phyloP scores from a whole-genome alignment of 1,140 invertebrate genomes.

The Lysiphlebus fabarum region DNA sequence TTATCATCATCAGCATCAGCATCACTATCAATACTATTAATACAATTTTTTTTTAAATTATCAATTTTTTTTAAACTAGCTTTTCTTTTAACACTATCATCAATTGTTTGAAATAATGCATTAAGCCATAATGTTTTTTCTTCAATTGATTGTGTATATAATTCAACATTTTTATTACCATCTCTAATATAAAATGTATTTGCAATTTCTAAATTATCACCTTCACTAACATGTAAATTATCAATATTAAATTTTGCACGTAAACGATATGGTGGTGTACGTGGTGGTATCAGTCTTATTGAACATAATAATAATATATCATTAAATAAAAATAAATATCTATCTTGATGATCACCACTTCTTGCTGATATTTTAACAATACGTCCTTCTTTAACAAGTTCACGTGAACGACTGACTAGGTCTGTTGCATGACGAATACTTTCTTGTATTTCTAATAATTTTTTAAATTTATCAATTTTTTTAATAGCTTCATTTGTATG shows the following conservation, averaged over 20 bases:
- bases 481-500: slow-evolving; percentile 74
- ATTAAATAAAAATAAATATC: slow-evolving; percentile 71
- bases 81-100: slow-evolving; percentile 58
- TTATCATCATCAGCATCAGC: no score
- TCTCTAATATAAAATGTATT: slow-evolving; percentile 69
- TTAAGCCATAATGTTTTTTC: slow-evolving; percentile 70
- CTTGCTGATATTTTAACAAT: slow-evolving; percentile 65
- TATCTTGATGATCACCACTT: slow-evolving; percentile 64
- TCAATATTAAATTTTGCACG: slow-evolving; percentile 61
- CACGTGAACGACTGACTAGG: slow-evolving; percentile 67
- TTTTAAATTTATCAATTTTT: slow-evolving; percentile 53
- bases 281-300: slow-evolving; percentile 56
- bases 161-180: slow-evolving; percentile 50
- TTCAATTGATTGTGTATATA: slow-evolving; percentile 48
- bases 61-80: slow-evolving; percentile 55
- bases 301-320: slow-evolving; percentile 65
- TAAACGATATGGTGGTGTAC: slow-evolving; percentile 52
- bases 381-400: slow-evolving; percentile 68
- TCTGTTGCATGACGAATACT: slow-evolving; percentile 60
- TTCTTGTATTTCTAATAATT: slow-evolving; percentile 53
- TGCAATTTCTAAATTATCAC: slow-evolving; percentile 61
- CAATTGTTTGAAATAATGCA: slow-evolving; percentile 63
- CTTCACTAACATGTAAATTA: slow-evolving; percentile 63
- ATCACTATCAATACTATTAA: slow-evolving; percentile 64
- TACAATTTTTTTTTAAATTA: slow-evolving; percentile 59